Percentiles rank a stretch among this genome's conserved stretches.
These are phyloP conservation scores for Sminthurinus aureus DNA, from an alignment of 2,888 invertebrate genomes.

Conservation along the genomic window DNA sequence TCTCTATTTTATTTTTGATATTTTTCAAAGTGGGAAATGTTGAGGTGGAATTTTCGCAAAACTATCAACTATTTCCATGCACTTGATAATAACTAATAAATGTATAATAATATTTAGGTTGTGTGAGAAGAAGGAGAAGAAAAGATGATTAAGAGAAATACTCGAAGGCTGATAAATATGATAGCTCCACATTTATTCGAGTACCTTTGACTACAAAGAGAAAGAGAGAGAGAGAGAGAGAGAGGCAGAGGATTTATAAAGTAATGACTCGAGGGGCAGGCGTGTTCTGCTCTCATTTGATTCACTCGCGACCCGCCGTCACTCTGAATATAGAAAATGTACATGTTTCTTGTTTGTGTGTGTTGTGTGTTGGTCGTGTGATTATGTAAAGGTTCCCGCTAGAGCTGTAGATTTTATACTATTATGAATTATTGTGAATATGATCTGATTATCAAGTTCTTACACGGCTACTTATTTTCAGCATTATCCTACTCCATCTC, in stretches of 20 bases:
- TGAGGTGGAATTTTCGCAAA: too few relatives aligned
- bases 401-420: background rate
- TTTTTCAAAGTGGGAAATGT: too few relatives aligned
- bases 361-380: too few relatives aligned
- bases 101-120: too few relatives aligned
- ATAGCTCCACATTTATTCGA: conserved; percentile 22
- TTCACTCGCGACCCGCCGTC: conserved; percentile 36
- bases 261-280: conserved; percentile 41
- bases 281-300: conserved; percentile 43
- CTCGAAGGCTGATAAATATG: too few relatives aligned
- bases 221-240: background rate
- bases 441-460: conserved; percentile 30
- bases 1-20: too few relatives aligned
- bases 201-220: background rate
- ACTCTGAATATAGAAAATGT: background rate
- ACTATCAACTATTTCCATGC: too few relatives aligned
- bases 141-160: background rate
- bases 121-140: background rate
- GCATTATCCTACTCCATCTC: background rate
- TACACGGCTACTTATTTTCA: conserved; percentile 7
- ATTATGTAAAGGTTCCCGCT: too few relatives aligned
- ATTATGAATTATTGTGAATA: conserved; percentile 23
- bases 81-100: too few relatives aligned
- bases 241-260: conserved; percentile 22
- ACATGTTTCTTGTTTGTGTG: too few relatives aligned